Conservation (phyloP, 2,797 vertebrate species). For the Diplodus puntazzo region DNA sequence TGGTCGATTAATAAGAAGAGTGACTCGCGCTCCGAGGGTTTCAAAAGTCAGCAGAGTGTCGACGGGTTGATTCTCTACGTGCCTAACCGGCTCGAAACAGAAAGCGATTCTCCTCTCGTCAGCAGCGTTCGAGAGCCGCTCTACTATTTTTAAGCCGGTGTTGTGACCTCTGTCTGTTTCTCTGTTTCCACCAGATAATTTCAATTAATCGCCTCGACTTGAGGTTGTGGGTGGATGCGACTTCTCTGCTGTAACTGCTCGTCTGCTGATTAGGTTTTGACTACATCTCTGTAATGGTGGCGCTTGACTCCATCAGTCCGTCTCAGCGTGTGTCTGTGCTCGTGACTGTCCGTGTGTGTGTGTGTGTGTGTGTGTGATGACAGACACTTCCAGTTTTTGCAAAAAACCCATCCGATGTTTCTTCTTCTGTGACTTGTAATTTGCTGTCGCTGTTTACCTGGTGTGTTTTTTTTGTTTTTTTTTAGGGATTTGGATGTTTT, state of each 20-base stretch:
- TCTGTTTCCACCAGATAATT: conserved; percentile 62
- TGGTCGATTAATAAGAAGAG: conserved; percentile 65
- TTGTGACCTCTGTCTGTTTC: conserved; percentile 63
- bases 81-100: conserved; percentile 55
- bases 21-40: conserved; percentile 48
- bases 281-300: conserved; percentile 39
- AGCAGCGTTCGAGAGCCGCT: conserved; percentile 36
- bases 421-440: not conserved
- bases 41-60: conserved; percentile 65
- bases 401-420: not conserved
- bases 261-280: conserved; percentile 66
- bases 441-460: not conserved
- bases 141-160: conserved; percentile 65
- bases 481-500: not conserved
- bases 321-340: not conserved
- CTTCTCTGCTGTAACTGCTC: conserved; percentile 49
- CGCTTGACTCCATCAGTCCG: conserved; percentile 40
- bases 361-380: not conserved
- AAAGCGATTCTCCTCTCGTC: conserved; percentile 38
- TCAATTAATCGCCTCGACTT: conserved; percentile 69
- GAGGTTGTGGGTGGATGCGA: conserved; percentile 42
- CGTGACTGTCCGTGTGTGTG: not conserved
- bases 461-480: too few relatives aligned
- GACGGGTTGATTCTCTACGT: conserved; percentile 67
- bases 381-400: not conserved